These are phyloP conservation scores for Scartelaos histophorus DNA, from an alignment of 2,113 vertebrate genomes.

Conservation along the genomic window DNA sequence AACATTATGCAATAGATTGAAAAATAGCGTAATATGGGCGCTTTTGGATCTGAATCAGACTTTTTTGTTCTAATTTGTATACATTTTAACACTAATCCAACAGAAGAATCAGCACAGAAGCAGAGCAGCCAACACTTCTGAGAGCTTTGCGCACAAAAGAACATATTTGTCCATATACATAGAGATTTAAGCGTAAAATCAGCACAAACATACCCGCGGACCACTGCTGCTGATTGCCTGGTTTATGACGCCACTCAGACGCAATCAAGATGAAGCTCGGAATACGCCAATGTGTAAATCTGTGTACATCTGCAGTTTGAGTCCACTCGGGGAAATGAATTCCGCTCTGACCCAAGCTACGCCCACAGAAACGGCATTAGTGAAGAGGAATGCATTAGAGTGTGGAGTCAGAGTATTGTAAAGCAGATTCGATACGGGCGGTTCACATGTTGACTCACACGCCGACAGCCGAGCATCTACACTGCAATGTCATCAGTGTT, in stretches of 20 bases:
- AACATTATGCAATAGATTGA: too few species aligned
- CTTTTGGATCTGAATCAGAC: too few species aligned
- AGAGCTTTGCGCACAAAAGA: too few species aligned
- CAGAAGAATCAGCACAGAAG: too few species aligned
- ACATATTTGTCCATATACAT: too few species aligned
- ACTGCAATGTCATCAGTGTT: conserved; percentile 42
- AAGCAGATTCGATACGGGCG: conserved; percentile 70
- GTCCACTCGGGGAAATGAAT: conserved; percentile 9
- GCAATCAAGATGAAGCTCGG: not conserved
- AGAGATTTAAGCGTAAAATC: not conserved
- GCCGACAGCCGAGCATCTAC: conserved; percentile 52
- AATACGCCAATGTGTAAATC: not conserved
- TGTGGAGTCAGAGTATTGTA: conserved; percentile 54
- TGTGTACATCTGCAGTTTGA: not conserved
- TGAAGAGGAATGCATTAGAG: conserved; percentile 65
- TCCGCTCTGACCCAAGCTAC: conserved; percentile 13
- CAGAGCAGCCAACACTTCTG: too few species aligned
- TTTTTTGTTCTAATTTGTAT: too few species aligned
- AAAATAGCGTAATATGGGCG: too few species aligned
- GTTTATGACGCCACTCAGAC: not conserved
- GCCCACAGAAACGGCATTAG: conserved; percentile 57
- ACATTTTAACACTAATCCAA: too few species aligned
- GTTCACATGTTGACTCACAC: conserved; percentile 67
- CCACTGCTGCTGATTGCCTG: not conserved
- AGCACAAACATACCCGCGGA: not conserved